Base-by-base conservation (phyloP, 2,113 vertebrate genomes). In the Todiramphus chloris region DNA sequence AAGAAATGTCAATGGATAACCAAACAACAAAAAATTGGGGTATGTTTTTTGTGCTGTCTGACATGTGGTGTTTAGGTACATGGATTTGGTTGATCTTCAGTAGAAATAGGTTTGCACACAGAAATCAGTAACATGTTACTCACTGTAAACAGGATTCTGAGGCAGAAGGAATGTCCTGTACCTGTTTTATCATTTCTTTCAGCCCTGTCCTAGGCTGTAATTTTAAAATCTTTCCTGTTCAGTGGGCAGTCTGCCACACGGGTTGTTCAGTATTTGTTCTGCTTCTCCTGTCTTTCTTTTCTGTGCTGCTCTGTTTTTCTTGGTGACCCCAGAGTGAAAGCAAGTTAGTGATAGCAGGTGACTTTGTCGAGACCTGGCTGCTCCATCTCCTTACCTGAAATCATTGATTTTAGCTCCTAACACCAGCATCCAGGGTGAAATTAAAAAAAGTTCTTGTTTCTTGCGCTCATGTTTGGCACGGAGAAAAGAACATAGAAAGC, bases 1-100 rank as follows among this genome's bases (percentile, higher is more conserved):
- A 46, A 81, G 74, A 94, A 90, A 92, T 35, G 73, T 87, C 77
- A 94, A 21, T 92, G 75, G 87, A 78, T 63, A 96, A 91, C 77
- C 55, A 70, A 96, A 91, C 31, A 80, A 80, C 11, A 33, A 87
- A 86, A 90, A 94, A n/a, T 9, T 2, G 6, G 51, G 43, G 16
- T 60, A 3, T 80, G 62, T 89, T 91, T 89, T 91, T 86, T n/a
- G 37, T 93, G 58, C 50, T 95, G 92, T 41, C 44, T 79, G 69
- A 62, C 62, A 25, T 0, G 18, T 63, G 39, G 24, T 81, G 17
- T 89, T 91, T 84, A 50, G 94, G 87, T 83, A 41, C n/a, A 9
- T n/a, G 85, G 51, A 67, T 66, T 69, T 72, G 75, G 27, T 44
- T 90, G 73, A 48, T 87, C 69, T 41, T 46, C 33, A 75, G 73